These are phyloP conservation scores for Perodicticus potto DNA, from an alignment of 2,797 vertebrate genomes.

Conservation along the genomic window DNA sequence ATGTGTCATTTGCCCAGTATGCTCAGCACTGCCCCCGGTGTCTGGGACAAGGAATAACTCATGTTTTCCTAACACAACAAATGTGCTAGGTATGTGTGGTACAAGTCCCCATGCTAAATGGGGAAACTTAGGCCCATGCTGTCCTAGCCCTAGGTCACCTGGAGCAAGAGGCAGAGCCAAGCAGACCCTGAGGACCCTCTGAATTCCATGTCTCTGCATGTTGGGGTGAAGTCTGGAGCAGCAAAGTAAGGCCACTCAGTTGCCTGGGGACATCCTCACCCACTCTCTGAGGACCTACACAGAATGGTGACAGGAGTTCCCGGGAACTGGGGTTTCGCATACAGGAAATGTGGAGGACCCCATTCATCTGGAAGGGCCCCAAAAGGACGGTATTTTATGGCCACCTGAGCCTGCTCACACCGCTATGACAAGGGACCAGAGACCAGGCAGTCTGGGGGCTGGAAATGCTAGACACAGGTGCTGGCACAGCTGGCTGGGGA, in stretches of 20 bases:
- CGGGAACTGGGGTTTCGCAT: background rate
- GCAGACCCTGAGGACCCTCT: rapidly evolving
- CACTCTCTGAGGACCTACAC: too few species aligned
- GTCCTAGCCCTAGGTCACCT: background rate
- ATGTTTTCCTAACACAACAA: background rate
- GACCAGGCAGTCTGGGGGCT: too few species aligned
- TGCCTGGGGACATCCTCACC: too few species aligned
- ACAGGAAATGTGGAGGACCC: background rate
- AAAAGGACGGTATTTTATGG: background rate
- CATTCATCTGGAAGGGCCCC: background rate
- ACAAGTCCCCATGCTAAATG: background rate
- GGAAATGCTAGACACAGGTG: too few species aligned
- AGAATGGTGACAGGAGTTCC: too few species aligned
- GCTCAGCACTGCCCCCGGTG: rapidly evolving
- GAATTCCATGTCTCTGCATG: background rate
- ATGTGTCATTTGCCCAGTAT: rapidly evolving
- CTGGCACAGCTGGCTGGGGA: background rate
- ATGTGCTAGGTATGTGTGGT: too few species aligned
- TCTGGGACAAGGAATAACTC: background rate
- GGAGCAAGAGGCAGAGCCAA: background rate
- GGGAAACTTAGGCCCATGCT: too few species aligned
- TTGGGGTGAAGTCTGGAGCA: background rate
- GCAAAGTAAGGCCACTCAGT: too few species aligned
- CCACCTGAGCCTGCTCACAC: background rate
- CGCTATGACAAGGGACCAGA: too few species aligned